Evolutionary conservation across 2,113 vertebrate genomes (phyloP), one percentile per base, ranked within the genome.

Genomic region (Aphyosemion australe): DNA sequence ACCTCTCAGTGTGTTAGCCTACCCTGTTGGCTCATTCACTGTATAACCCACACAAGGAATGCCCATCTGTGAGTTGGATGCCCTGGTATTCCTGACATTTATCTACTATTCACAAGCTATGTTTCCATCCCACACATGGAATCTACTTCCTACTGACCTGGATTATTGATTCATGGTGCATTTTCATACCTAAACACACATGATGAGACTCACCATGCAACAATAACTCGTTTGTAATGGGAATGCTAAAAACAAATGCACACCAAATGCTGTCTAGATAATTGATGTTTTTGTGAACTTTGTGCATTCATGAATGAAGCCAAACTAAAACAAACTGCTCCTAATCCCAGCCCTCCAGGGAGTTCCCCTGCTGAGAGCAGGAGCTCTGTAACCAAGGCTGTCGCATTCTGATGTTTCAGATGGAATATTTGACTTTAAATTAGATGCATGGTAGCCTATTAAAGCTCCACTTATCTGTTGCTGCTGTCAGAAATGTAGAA

Each of bases 31-130:
- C 59, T 74, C 63, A 13, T 14, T 8, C 2, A 41, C 61, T 54
- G 66, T 67, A 51, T 63, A 69, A 49, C 65, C 82, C 84, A 82
- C 78, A 57, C 65, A 49, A 70, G 62, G 63, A 71, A 83, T 83
- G 64, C 26, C 69, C 70, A 83, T 76, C 68, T 86, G 79, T 61
- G 75, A 75, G 78, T 61, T 74, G 64, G 48, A 63, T 62, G 74
- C 43, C 12, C 37, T 6, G 68, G 65, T 31, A 79, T 74, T 72
- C 66, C 34, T 61, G 65, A 61, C 66, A 74, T 81, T 47, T 58
- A 64, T 79, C 14, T 20, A 26, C 31, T 8, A 62, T 69, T 42
- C 43, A 34, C 43, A 58, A 26, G 18, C 3, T 32, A 31, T 34
- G 12, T 43, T 68, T 72, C 8, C 45, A 16, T 76, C 65, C 70